Conservation (phyloP, 2,888 invertebrate species). For the Hirtodrosophila confusa region DNA sequence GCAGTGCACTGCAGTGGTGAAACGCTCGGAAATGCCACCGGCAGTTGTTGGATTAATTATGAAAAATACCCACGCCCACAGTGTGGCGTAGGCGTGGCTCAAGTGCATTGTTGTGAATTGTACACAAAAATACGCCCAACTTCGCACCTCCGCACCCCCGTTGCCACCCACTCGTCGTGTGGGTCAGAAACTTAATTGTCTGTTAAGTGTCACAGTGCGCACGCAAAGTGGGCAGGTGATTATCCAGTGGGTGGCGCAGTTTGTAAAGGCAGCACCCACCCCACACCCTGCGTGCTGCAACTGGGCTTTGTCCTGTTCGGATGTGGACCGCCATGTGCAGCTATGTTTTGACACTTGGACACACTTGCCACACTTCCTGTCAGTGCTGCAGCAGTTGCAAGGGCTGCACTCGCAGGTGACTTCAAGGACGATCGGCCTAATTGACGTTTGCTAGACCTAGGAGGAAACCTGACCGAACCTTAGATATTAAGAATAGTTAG, state of each 20-base stretch:
- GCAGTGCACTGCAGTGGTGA: constrained; percentile 29
- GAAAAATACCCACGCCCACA: constrained; percentile 58
- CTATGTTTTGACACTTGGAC: constrained; percentile 57
- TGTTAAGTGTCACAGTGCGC: constrained; percentile 74
- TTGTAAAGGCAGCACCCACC: background rate
- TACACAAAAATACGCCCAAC: constrained; percentile 26
- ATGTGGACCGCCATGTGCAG: constrained; percentile 33
- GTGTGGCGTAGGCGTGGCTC: constrained; percentile 1
- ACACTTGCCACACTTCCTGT: constrained; percentile 60
- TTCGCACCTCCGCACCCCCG: background rate
- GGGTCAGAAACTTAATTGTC: constrained; percentile 77
- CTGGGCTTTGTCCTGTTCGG: constrained; percentile 25
- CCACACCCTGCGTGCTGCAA: constrained; percentile 8
- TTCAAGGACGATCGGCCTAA: constrained; percentile 42
- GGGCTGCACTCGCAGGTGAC: constrained; percentile 4
- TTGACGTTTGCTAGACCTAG: constrained; percentile 13
- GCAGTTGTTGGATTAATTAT: constrained; percentile 78
- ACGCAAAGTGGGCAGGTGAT: constrained; percentile 42
- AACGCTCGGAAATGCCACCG: constrained; percentile 71
- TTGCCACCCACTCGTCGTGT: constrained; percentile 15
- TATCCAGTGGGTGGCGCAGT: background rate
- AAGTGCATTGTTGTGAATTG: constrained; percentile 44
- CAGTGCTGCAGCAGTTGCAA: constrained; percentile 19
- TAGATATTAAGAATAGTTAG: too few species aligned
- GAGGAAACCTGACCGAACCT: too few species aligned